Percentiles rank a stretch among this genome's conserved stretches.
Evolutionary conservation across 2,113 vertebrate genomes (phyloP).

Genomic region (Urocynchramus pylzowi): DNA sequence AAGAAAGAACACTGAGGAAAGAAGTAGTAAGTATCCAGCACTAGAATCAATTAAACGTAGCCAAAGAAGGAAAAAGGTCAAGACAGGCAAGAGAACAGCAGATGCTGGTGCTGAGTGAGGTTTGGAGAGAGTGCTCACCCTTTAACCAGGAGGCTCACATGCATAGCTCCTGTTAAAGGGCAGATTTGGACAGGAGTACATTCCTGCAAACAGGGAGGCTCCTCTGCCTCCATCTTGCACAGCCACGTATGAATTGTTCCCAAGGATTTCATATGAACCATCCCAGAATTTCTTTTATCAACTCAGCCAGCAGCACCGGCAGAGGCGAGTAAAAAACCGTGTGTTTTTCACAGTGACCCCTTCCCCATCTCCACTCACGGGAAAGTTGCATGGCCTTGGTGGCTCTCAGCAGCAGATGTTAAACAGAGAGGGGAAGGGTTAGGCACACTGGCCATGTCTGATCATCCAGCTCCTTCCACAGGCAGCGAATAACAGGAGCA

Average conservation of each 20-base stretch:
- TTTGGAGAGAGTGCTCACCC: neutral
- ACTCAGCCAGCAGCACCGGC: neutral
- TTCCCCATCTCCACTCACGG: neutral
- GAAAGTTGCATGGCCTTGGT: neutral
- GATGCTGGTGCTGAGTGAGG: neutral
- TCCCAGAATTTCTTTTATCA: neutral
- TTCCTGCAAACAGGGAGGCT: neutral
- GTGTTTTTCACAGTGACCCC: neutral
- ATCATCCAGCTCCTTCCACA: neutral
- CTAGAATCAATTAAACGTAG: neutral
- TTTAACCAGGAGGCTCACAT: neutral
- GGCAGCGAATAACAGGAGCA: neutral
- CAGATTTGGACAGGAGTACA: neutral
- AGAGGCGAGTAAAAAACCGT: fast-evolving
- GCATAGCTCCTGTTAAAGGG: neutral
- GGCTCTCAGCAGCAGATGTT: neutral
- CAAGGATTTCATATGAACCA: neutral
- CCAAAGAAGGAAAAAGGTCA: neutral
- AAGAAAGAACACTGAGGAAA: neutral
- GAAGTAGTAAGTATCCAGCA: neutral
- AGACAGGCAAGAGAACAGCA: neutral
- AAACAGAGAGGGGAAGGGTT: neutral
- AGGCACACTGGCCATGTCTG: neutral
- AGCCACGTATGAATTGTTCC: neutral
- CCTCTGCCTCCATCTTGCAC: neutral